phyloP scores from a whole-genome alignment of 2,888 invertebrate species.

The Tuberolachnus salignus region DNA sequence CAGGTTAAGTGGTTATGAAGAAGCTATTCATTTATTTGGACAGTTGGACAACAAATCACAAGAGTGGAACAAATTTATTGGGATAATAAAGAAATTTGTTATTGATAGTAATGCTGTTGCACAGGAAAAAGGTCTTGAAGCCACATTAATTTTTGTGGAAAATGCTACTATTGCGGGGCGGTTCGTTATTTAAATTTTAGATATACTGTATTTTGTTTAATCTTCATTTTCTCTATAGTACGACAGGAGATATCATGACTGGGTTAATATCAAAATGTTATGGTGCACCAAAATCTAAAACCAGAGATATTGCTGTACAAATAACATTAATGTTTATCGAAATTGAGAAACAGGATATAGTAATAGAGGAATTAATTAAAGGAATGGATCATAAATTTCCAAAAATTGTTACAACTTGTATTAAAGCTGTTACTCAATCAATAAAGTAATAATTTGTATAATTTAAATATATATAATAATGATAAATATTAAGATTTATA shows the following conservation, averaged over 20 bases:
- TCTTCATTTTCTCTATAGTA: conserved; percentile 64
- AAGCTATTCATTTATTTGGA: conserved; percentile 85
- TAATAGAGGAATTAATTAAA: conserved; percentile 88
- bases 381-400: conserved; percentile 96
- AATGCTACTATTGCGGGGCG: conserved; percentile 82
- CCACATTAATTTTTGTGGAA: conserved; percentile 87
- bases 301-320: conserved; percentile 88
- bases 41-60: conserved; percentile 91
- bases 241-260: conserved; percentile 85
- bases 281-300: conserved; percentile 87
- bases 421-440: conserved; percentile 75
- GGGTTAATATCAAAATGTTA: conserved; percentile 91
- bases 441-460: conserved; percentile 67
- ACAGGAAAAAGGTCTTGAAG: conserved; percentile 94
- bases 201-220: neutral
- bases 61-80: conserved; percentile 90
- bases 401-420: conserved; percentile 87
- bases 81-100: conserved; percentile 92
- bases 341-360: conserved; percentile 91
- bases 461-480: neutral
- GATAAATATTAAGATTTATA: too few species aligned
- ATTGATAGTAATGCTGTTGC: conserved; percentile 92
- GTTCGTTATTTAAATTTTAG: conserved; percentile 23
- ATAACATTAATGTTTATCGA: conserved; percentile 92
- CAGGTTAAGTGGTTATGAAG: conserved; percentile 90